Base-by-base conservation (phyloP, 2,113 vertebrate genomes). In the Conger conger region DNA sequence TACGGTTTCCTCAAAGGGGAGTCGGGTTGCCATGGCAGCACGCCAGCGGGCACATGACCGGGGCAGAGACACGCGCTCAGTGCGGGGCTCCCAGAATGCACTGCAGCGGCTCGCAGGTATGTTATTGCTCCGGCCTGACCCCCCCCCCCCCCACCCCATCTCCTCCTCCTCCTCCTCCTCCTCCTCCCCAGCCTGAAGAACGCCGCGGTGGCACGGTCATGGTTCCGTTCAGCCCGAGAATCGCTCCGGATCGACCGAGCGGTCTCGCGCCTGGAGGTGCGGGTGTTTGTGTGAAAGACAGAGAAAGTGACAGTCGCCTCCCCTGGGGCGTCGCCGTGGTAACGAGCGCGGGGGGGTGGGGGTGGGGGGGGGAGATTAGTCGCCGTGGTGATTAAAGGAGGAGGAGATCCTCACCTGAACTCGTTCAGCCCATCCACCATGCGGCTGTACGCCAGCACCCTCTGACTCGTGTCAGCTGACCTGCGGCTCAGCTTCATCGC, bases 401-500 rank as follows among this genome's bases (percentile, higher is more conserved):
- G 16, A 15, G 16, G 36, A 81, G 54, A 80, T 50, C 76, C 92
- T 88, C 93, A 99, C 98, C 98, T 97, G 95, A 99, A 99, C 87
- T 99, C 97, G 91, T 97, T 99, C n/a, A 99, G 95, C 81, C 98
- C 97, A 53, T 99, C 98, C 88, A 99, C 94, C 91, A 99, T 99
- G 38, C 97, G 97, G 93, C 95, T 98, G 92, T 99, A 98, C 0
- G 97, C 97, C 95, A 98, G 90, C 87, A 95, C 97, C 88, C 97
- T 95, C 90, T 99, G 98, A 87, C 96, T 98, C 92, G 97, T 93
- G 92, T 99, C 98, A 92, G 97, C 95, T 92, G 98, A 98, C 92
- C 97, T 94, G 16, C 97, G 96, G 88, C 97, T 98, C 96, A 98
- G 97, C 96, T 99, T 99, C 98, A 99, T 99, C 85, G 98, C 98